Base-by-base conservation (phyloP, 2,888 invertebrate genomes). In the Acrobasis suavella region DNA sequence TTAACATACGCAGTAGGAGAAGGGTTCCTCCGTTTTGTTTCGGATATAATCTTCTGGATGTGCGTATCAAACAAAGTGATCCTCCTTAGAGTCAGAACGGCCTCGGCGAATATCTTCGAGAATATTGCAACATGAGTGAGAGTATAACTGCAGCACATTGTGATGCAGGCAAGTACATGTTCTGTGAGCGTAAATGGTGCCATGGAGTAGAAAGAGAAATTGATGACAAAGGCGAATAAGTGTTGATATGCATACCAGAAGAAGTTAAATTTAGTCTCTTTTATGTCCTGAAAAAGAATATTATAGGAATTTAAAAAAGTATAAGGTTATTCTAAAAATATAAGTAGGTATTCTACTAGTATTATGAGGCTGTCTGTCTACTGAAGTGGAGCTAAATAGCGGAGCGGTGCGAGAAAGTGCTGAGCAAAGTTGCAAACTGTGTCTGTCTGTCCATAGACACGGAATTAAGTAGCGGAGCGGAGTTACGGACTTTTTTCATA, bases 21-120 rank as follows among this genome's bases (percentile, higher is more conserved):
- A 3, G 78, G 74, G 65, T 87, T 83, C 62, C 87, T 78, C 65
- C 86, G 74, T 67, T 77, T 72, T n/a, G 88, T 85, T 72, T 89
- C 89, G 39, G 76, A 74, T 46, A 85, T 71, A 22, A 87, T 72
- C 67, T 80, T 82, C 49, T 69, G 67, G 0, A 84, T 77, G 5
- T 70, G 71, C 14, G 81, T 75, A 69, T 85, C 76, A 62, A 73
- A 81, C 7, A 66, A 62, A 49, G 69, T 78, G 49, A 82, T 69
- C 65, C 76, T 75, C 61, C 79, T 73, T 7, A 84, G 64, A 46
- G 71, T 72, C 37, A 88, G 65, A 49, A 81, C 59, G 1, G 80
- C 71, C 69, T 90, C 89, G 6, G 80, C 78, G 38, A 86, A 82
- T 59, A 80, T 64, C 69, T 88, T 89, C 0, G 89, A 87, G n/a